Base-by-base conservation (phyloP, 2,888 invertebrate genomes). In the Trissoscelio sp. region DNA sequence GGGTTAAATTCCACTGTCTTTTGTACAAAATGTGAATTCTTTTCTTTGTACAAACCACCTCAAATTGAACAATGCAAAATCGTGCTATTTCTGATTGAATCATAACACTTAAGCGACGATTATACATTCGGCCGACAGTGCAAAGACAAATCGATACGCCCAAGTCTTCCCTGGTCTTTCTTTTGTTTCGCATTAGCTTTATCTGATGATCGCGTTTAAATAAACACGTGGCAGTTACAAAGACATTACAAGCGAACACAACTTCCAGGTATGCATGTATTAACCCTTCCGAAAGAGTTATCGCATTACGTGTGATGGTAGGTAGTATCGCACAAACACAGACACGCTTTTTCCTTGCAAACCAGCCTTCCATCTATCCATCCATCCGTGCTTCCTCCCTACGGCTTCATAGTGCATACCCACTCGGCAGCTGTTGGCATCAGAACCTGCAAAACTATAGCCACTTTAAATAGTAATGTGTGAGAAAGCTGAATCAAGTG, bases 401-500 rank as follows among this genome's bases (percentile, higher is more conserved):
- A 39, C 60, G 73, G 73, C 72, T 53, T 70, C 64, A 22, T 18
- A 28, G 57, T 16, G 53, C 64, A 58, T 37, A 67, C 67, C 69
- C 67, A 69, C 57, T 75, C 55, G 55, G 78, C 75, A 69, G 82
- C 73, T 79, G 82, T 66, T 66, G 72, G 78, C 81, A 62, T 74
- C 75, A 60, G 70, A 77, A 80, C 72, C 77, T 73, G 75, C 67
- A 69, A 67, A 77, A 70, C 77, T 60, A 51, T 53, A 72, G 62
- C 60, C 48, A 66, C 75, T 77, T 58, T 48, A 66, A 58, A 73
- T 57, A 60, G 69, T 66, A 62, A 67, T 77, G 79, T 75, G 79
- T 77, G 79, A 79, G 79, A 82, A 80, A 79, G 79, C 75, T 51
- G 82, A 82, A 75, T 77, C 67, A 77, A 81, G 81, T 81, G 77